Percentiles rank a stretch among this genome's conserved stretches.
These are phyloP conservation scores for Lasaia peninsularis DNA, from an alignment of 1,140 invertebrate genomes.

Conservation along the genomic window DNA sequence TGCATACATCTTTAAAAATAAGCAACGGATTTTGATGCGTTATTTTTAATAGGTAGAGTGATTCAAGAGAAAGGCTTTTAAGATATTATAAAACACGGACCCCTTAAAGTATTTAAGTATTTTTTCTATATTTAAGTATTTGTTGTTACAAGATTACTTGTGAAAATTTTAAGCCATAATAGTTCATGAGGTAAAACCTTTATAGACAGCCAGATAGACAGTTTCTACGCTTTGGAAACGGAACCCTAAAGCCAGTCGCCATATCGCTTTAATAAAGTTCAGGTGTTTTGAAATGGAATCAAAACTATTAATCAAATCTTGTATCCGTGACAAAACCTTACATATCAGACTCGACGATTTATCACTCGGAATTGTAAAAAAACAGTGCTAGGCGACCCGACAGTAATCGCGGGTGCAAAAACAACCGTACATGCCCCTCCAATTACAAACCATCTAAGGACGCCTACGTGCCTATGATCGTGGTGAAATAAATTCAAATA, in stretches of 20 bases:
- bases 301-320: conserved; percentile 9
- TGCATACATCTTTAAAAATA: too few relatives aligned
- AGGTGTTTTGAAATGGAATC: not conserved
- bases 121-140: too few relatives aligned
- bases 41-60: too few relatives aligned
- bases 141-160: too few relatives aligned
- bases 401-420: conserved; percentile 65
- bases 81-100: too few relatives aligned
- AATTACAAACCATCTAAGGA: conserved; percentile 70
- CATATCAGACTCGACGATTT: conserved; percentile 38
- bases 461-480: conserved; percentile 54
- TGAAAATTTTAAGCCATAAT: too few relatives aligned
- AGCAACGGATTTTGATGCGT: too few relatives aligned
- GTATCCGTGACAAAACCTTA: not conserved
- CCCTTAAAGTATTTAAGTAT: too few relatives aligned
- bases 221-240: too few relatives aligned
- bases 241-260: not conserved
- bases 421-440: conserved; percentile 52
- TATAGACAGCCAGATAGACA: too few relatives aligned
- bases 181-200: too few relatives aligned
- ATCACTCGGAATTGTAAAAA: conserved; percentile 63
- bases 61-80: too few relatives aligned
- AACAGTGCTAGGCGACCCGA: conserved; percentile 54
- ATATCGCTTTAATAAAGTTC: not conserved
- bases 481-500: conserved; percentile 44